These are phyloP conservation scores for Diceros bicornis DNA, from an alignment of 2,797 vertebrate genomes.

Conservation along the genomic window DNA sequence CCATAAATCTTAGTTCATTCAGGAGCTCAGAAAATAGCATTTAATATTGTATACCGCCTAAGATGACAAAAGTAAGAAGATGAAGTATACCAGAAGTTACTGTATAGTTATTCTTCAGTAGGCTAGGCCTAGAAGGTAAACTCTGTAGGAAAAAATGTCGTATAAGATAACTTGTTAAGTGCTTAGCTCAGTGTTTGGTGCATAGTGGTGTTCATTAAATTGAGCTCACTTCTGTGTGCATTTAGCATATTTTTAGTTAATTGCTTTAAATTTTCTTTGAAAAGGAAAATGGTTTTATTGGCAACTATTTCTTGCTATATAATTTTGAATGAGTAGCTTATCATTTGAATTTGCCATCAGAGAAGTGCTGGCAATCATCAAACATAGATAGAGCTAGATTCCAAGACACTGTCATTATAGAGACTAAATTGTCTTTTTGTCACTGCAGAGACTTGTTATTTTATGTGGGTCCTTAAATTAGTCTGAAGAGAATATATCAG, in stretches of 20 bases:
- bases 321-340: constrained; percentile 72
- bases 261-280: constrained; percentile 65
- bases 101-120: not conserved
- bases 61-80: not conserved
- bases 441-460: constrained; percentile 54
- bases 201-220: not conserved
- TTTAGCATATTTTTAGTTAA: constrained; percentile 62
- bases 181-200: not conserved
- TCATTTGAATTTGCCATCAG: constrained; percentile 78
- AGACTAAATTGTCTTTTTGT: not conserved
- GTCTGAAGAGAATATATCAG: not conserved
- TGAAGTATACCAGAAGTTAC: not conserved
- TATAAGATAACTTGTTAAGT: not conserved
- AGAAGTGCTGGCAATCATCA: constrained; percentile 32
- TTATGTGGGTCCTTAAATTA: constrained; percentile 57
- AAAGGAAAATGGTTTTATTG: constrained; percentile 67
- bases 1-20: not conserved
- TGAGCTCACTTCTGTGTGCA: not conserved
- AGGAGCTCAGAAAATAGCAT: not conserved
- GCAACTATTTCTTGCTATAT: constrained; percentile 60
- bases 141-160: constrained; percentile 13
- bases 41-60: not conserved
- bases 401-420: not conserved
- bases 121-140: not conserved
- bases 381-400: constrained; percentile 59